Evolutionary conservation across 1,140 invertebrate species (phyloP), one percentile per base, ranked within the genome.

Genomic region (Drosophila aff.): DNA sequence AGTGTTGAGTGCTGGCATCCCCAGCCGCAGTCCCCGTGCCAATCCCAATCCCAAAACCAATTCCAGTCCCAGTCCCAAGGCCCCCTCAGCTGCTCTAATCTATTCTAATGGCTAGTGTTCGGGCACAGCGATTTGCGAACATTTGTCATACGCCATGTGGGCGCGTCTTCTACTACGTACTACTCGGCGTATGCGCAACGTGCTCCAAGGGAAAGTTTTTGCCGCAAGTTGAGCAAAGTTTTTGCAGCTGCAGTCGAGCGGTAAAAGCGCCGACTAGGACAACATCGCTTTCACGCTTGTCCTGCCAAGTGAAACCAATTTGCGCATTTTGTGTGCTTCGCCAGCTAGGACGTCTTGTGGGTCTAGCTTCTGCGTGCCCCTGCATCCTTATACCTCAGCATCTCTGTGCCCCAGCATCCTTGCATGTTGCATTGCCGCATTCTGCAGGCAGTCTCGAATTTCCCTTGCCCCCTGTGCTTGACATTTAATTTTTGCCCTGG

Each of bases 211-310:
- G 15, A 73, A 76, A 76, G 44, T 33, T 76, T 76, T 76, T 76
- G 41, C 73, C 67, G 69, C 75, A 82, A 82, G 59, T 63, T 74
- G 53, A 43, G 21, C 43, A 67, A 78, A 68, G 49, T 64, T 74
- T 59, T 31, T 40, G 62, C 41, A 43, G 44, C 66, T 67, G n/a
- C 40, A 33, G 23, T 65, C 44, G 18, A 43, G 57, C 71, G 16
- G 33, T 44, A 58, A 21, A 55, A 75, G 62, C 58, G 36, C 46
- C 50, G 64, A 52, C 75, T 49, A 59, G 62, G 52, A 78, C 47
- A 68, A 76, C 59, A 63, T 79, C 67, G 69, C 66, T 87, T 86
- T 87, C 84, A 82, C 80, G 83, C 83, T 71, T 82, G 83, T 67
- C 50, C 74, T 82, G 66, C 33, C 64, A 87, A 65, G 63, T 67